A percentile compares a stretch with the other conserved stretches of the same genome.
phyloP scores from a whole-genome alignment of 2,113 vertebrate species.

The Bombycilla garrulus region DNA sequence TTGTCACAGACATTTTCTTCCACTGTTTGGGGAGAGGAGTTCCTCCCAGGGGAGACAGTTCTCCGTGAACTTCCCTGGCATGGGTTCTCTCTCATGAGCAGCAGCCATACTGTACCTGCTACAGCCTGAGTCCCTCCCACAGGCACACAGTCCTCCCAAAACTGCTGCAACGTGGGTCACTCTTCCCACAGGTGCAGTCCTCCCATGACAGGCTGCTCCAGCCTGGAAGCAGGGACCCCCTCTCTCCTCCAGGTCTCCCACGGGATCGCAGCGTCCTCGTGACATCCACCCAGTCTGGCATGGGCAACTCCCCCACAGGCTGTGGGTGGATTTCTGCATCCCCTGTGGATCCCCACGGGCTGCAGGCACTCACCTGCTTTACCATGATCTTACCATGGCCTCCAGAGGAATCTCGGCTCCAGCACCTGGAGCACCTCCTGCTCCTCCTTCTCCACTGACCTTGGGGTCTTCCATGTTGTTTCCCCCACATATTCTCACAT shows the following conservation, averaged over 20 bases:
- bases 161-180: not conserved
- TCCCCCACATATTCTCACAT: not conserved
- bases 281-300: accelerated
- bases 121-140: not conserved
- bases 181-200: not conserved
- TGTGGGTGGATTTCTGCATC: not conserved
- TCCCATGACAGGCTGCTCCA: not conserved
- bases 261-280: not conserved
- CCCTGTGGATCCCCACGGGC: accelerated
- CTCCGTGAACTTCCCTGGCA: not conserved
- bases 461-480: not conserved
- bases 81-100: not conserved
- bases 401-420: not conserved
- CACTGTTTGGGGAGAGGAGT: not conserved
- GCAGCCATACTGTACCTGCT: not conserved
- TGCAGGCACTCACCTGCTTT: not conserved
- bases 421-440: not conserved
- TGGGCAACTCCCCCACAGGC: not conserved
- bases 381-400: too few species aligned
- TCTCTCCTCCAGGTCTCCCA: not conserved
- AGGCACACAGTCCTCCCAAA: not conserved
- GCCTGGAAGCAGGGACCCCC: not conserved
- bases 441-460: too few species aligned
- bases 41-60: not conserved
- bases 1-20: not conserved